Base-by-base conservation (phyloP, 2,888 invertebrate genomes). In the Drosophila subsilvestris region DNA sequence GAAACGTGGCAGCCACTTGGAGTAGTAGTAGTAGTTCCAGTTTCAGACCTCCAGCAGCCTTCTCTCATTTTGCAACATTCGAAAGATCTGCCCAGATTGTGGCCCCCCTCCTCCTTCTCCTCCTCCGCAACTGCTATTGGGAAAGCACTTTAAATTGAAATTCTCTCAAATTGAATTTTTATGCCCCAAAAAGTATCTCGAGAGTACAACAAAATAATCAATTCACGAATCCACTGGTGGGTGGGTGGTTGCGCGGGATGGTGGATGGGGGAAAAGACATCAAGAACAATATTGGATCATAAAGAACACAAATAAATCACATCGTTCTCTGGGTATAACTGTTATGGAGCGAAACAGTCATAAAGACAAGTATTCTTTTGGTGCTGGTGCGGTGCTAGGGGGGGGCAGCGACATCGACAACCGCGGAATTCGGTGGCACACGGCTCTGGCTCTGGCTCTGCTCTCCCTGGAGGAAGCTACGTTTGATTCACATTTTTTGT, bases 221-320 rank as follows among this genome's bases (percentile, higher is more conserved):
- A 80, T 80, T 80, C 78, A 67, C 63, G 45, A 43, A 43, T n/a
- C 37, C 14, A 12, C n/a, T 17, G 60, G 53, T 7, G 22, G 20
- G 49, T 1, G 4, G 44, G 27, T 14, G 56, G 20, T n/a, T n/a
- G n/a, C n/a, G n/a, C n/a, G n/a, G n/a, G n/a, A n/a, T n/a, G n/a
- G n/a, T n/a, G n/a, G n/a, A n/a, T n/a, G 43, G 59, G 45, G 14
- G 3, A 63, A 58, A 63, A 63, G 80, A 68, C 74, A 74, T 70
- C 81, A 75, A 70, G 70, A 66, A 59, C 74, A 72, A 76, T 81
- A 74, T 74, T 84, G 67, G 50, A 74, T 81, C 77, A 80, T 86
- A 86, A 79, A 86, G 74, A 79, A 73, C 76, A 83, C 71, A 84
- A 86, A 76, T 75, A 86, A 86, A 80, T 84, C 86, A 86, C 77